Conservation (phyloP, 2,888 invertebrate species). For the Hemaris fuciformis region DNA sequence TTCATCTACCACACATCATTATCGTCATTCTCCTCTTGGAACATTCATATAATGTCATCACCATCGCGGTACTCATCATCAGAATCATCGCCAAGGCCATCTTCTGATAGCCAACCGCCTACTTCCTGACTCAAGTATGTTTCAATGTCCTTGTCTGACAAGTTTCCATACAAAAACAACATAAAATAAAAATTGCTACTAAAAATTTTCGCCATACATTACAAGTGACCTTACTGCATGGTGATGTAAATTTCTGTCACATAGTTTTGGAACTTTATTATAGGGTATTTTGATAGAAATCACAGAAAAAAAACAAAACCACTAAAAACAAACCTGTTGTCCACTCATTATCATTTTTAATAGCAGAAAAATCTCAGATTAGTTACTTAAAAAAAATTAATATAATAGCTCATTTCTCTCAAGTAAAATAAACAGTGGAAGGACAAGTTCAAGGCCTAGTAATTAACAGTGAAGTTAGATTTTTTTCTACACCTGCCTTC, state of each 20-base stretch:
- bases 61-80: slow-evolving; percentile 37
- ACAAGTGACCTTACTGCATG: slow-evolving; percentile 36
- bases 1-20: no score
- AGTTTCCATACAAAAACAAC: slow-evolving; percentile 41
- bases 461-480: no score
- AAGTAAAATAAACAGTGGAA: no score
- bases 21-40: slow-evolving; percentile 38
- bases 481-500: no score
- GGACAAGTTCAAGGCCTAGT: no score
- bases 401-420: no score
- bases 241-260: slow-evolving; percentile 40
- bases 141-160: slow-evolving; percentile 38
- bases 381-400: no score
- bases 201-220: slow-evolving; percentile 37
- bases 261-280: no score
- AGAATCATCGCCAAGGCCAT: no score
- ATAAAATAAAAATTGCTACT: slow-evolving; percentile 41
- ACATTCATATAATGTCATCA: slow-evolving; percentile 43
- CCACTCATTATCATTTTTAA: slow-evolving; percentile 34
- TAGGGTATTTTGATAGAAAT: no score
- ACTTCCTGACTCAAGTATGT: slow-evolving; percentile 36
- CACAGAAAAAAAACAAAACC: slow-evolving; percentile 38
- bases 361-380: no score
- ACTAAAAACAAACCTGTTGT: slow-evolving; percentile 34
- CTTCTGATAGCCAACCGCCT: slow-evolving; percentile 40